These are phyloP conservation scores for Yasuhikotakia modesta DNA, from an alignment of 2,797 vertebrate genomes.

Conservation along the genomic window DNA sequence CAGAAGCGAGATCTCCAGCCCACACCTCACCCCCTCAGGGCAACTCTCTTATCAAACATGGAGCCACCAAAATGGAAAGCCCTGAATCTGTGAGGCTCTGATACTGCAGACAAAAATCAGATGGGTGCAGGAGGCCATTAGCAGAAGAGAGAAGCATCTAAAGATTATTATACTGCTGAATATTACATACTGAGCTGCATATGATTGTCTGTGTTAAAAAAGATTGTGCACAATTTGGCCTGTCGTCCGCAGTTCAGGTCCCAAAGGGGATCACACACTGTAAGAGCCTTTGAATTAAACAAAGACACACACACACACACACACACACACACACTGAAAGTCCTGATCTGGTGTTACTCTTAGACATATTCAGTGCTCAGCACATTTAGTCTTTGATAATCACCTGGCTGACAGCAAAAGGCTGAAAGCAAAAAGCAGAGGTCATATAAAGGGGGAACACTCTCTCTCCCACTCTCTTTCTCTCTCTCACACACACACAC, in stretches of 20 bases:
- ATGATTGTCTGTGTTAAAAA: constrained; percentile 27
- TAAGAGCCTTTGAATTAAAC: constrained; percentile 5
- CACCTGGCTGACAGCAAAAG: constrained; percentile 48
- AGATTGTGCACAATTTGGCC: constrained; percentile 7
- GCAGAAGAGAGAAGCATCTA: not conserved
- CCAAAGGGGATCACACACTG: not conserved
- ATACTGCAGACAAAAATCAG: constrained; percentile 29
- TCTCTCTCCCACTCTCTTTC: not conserved
- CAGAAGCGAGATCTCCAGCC: not conserved
- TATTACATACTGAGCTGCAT: not conserved
- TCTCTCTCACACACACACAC: not conserved
- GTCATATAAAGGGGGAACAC: constrained; percentile 24
- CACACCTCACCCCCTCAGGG: not conserved
- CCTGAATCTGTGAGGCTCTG: constrained; percentile 32
- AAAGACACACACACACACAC: constrained; percentile 5
- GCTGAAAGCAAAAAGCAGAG: constrained; percentile 44
- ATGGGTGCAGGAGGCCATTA: not conserved
- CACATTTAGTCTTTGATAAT: constrained; percentile 49
- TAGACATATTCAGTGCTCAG: constrained; percentile 27
- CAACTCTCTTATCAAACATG: constrained; percentile 17
- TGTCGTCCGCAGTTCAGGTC: not conserved
- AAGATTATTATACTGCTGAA: constrained; percentile 3
- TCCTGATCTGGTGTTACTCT: not conserved
- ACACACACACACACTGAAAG: constrained; percentile 18
- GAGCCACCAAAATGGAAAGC: constrained; percentile 1